A percentile compares a stretch with the other conserved stretches of the same genome.
Conservation (phyloP, 2,888 invertebrate genomes). For the Macaria liturata region DNA sequence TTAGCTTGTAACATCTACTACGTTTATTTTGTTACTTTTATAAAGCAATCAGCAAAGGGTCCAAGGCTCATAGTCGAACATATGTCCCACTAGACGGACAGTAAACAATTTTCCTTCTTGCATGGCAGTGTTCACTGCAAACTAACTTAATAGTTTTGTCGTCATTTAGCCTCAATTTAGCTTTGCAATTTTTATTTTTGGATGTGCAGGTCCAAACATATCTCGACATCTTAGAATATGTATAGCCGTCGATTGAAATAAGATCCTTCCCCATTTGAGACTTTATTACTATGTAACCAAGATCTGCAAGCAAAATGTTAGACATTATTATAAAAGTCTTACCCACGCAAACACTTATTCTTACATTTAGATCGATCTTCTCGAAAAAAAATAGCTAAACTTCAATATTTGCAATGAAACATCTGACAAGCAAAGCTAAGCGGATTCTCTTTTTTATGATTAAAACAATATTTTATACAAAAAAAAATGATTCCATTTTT, state of each 20-base stretch:
- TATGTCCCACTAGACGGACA: slow-evolving; percentile 10
- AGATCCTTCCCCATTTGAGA: slow-evolving; percentile 44
- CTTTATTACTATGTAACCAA: slow-evolving; percentile 33
- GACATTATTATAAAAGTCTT: too few relatives aligned
- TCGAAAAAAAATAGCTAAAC: too few relatives aligned
- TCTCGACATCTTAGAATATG: slow-evolving; percentile 34
- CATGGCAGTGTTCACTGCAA: slow-evolving; percentile 35
- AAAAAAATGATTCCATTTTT: too few relatives aligned
- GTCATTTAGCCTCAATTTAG: slow-evolving; percentile 37
- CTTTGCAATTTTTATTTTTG: slow-evolving; percentile 40
- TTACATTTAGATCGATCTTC: too few relatives aligned
- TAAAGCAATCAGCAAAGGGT: too few relatives aligned
- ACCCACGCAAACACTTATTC: too few relatives aligned
- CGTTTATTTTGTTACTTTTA: too few relatives aligned
- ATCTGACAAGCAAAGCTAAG: too few relatives aligned
- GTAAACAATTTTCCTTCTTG: slow-evolving; percentile 16
- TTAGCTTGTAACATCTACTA: too few relatives aligned
- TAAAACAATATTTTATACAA: too few relatives aligned
- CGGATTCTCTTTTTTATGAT: too few relatives aligned
- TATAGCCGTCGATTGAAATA: slow-evolving; percentile 45
- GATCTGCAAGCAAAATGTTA: slow-evolving; percentile 21
- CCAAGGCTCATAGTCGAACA: slow-evolving; percentile 21
- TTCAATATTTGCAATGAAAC: too few relatives aligned
- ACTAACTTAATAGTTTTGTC: slow-evolving; percentile 30
- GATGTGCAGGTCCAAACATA: slow-evolving; percentile 51